Conservation (phyloP, 2,113 vertebrate genomes). For the Lepus timidus region DNA sequence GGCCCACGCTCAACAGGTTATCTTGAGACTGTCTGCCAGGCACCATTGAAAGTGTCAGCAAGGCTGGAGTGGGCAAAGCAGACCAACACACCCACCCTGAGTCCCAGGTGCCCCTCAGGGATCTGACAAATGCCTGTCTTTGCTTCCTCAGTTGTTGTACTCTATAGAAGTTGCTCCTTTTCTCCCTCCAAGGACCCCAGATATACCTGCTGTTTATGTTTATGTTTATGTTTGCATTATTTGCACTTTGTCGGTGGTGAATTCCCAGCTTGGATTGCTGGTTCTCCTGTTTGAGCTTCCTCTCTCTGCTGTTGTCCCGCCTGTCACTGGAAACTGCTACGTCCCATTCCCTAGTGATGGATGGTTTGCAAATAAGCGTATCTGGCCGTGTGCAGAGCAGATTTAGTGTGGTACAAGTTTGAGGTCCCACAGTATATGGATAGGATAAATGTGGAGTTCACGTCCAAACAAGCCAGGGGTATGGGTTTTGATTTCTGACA, state of each 20-base stretch:
- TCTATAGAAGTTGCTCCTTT: background rate
- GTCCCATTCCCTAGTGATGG: background rate
- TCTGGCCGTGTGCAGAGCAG: background rate
- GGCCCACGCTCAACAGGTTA: background rate
- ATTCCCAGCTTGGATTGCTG: background rate
- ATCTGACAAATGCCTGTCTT: background rate
- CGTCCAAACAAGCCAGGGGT: background rate
- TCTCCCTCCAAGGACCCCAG: background rate
- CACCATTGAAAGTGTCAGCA: background rate
- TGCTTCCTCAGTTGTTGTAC: background rate
- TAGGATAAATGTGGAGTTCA: background rate
- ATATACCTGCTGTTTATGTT: background rate
- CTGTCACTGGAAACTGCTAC: background rate
- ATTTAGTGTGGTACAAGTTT: background rate
- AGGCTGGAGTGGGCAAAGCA: background rate
- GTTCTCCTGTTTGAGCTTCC: background rate
- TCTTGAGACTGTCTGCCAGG: background rate
- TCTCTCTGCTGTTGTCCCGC: background rate
- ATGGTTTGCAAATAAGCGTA: background rate
- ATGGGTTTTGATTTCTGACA: background rate
- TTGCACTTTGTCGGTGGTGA: background rate
- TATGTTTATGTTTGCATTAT: background rate
- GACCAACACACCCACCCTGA: background rate
- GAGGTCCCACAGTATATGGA: background rate
- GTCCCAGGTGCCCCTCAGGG: too few species aligned